phyloP scores from a whole-genome alignment of 2,888 invertebrate species.

The Pachycephus smyrnensis region DNA sequence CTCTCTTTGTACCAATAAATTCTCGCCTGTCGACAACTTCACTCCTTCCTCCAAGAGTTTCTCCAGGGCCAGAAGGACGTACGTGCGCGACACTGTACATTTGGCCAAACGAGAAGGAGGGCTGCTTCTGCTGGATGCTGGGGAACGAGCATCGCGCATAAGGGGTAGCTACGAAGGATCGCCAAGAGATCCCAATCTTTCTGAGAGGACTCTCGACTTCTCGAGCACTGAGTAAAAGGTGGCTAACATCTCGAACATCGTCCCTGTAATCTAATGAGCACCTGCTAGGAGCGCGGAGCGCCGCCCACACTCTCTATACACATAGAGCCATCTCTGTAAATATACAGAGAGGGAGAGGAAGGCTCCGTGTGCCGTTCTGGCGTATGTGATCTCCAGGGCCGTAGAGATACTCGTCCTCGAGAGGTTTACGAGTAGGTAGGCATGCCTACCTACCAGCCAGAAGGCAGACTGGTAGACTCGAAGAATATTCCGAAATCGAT shows the following conservation, averaged over 20 bases:
- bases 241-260: conserved; percentile 61
- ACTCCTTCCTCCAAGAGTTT: neutral
- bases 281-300: conserved; percentile 59
- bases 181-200: conserved; percentile 55
- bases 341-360: neutral
- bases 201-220: conserved; percentile 46
- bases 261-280: conserved; percentile 63
- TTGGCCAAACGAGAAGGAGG: neutral
- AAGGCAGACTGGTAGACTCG: neutral
- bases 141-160: neutral
- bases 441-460: neutral
- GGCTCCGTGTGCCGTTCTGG: neutral
- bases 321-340: neutral
- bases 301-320: conserved; percentile 57
- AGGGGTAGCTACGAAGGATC: neutral
- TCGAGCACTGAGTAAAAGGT: conserved; percentile 60
- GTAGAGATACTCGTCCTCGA: neutral
- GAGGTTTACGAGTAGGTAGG: neutral
- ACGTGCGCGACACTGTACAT: too few species aligned
- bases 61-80: neutral
- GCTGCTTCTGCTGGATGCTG: neutral
- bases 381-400: conserved; percentile 5
- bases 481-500: neutral
- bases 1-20: neutral
- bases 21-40: neutral